Evolutionary conservation across 2,888 invertebrate species (phyloP).

Genomic region (Lycophotia porphyrea): DNA sequence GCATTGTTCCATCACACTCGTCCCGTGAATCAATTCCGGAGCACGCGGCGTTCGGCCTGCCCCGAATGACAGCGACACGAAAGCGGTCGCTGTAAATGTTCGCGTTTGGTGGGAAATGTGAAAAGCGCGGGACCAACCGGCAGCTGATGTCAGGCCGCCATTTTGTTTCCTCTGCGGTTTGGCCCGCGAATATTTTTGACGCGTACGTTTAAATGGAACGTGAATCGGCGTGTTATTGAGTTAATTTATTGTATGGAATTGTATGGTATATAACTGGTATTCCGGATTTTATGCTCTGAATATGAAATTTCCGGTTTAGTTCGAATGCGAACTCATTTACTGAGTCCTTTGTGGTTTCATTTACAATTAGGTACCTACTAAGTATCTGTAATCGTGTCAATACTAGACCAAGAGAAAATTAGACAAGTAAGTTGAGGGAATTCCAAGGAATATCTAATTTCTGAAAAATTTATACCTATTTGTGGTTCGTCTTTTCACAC

Average conservation of each 20-base stretch:
- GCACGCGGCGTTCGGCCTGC: constrained; percentile 60
- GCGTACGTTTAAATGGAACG: constrained; percentile 52
- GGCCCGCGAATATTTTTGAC: constrained; percentile 65
- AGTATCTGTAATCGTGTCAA: too few species aligned
- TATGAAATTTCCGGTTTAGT: constrained; percentile 7
- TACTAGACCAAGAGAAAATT: too few species aligned
- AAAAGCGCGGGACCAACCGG: constrained; percentile 69
- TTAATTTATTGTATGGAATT: constrained; percentile 45
- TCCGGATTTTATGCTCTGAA: constrained; percentile 11
- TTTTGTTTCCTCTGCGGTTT: constrained; percentile 74
- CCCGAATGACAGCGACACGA: constrained; percentile 71
- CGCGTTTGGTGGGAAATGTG: constrained; percentile 76
- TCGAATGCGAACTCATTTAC: constrained; percentile 7
- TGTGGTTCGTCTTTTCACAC: background rate
- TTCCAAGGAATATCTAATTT: background rate
- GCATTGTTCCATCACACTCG: constrained; percentile 82
- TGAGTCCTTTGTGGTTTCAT: background rate
- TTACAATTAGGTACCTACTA: background rate
- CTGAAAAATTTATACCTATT: background rate
- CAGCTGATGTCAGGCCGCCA: constrained; percentile 71
- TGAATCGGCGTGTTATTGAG: constrained; percentile 45
- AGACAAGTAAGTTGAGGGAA: background rate
- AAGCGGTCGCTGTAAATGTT: constrained; percentile 73
- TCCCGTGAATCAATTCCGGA: constrained; percentile 79
- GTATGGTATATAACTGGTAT: constrained; percentile 19